These are phyloP conservation scores for Lypha dubia DNA, from an alignment of 2,888 invertebrate species.

Conservation along the genomic window DNA sequence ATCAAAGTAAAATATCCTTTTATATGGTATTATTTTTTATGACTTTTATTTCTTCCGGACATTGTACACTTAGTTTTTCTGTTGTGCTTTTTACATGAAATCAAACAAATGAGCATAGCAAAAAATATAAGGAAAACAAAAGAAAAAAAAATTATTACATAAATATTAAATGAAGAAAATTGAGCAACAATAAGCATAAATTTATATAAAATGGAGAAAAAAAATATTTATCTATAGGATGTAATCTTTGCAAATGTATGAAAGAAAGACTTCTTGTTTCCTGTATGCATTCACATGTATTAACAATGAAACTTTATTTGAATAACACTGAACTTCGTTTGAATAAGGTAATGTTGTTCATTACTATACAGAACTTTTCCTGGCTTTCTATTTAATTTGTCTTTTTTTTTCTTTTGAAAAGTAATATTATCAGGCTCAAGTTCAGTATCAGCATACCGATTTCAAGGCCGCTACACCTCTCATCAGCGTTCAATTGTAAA, in stretches of 20 bases:
- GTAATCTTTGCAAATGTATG: conserved; percentile 20
- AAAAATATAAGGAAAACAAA: background rate
- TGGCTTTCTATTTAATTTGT: background rate
- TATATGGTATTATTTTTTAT: too few relatives aligned
- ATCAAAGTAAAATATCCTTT: background rate
- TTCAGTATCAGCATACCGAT: too few relatives aligned
- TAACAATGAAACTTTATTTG: background rate
- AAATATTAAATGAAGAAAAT: background rate
- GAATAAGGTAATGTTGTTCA: background rate
- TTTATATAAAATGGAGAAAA: conserved; percentile 50
- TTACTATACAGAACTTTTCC: background rate
- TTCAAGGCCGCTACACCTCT: too few relatives aligned
- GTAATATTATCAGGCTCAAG: too few relatives aligned
- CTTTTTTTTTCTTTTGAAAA: too few relatives aligned
- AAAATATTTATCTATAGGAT: background rate
- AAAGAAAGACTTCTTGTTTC: conserved; percentile 37
- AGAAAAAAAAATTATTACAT: too few relatives aligned
- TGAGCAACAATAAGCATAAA: conserved; percentile 49
- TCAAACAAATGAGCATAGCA: background rate
- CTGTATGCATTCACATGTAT: conserved; percentile 14
- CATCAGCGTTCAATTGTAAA: too few relatives aligned
- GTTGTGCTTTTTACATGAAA: background rate
- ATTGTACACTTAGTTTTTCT: background rate
- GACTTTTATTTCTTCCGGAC: background rate
- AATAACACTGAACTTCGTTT: background rate